Evolutionary conservation across 92 coral and sea anemone species (phyloP), one percentile per base, ranked within the genome.

Genomic region (Porites divaricata): DNA sequence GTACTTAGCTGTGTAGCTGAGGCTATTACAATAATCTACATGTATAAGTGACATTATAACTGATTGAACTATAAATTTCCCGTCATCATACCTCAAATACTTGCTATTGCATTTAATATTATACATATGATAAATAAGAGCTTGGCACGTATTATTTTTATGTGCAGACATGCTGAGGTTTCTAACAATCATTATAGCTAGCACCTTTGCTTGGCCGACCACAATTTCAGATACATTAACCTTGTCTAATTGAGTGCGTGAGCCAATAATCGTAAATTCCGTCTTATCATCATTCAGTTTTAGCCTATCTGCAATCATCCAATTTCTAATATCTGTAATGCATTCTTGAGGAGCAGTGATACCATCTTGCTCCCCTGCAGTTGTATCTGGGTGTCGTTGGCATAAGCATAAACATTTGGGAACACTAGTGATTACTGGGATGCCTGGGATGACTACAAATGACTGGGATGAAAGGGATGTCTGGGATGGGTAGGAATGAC

Each of bases 1-100:
- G n/a, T 61, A 61, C 65, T 61, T 61, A 61, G 65, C 65, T 61
- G 65, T 14, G 65, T 61, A 7, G 65, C 15, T 61, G 65, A 61
- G 20, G 65, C 65, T 61, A 61, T 61, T 61, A 61, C 65, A 61
- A 61, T 61, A 61, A 61, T n/a, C n/a, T n/a, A n/a, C n/a, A n/a
- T 61, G 2, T 61, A 61, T 61, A 61, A 0, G 0, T 20, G 66
- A 62, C 66, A 62, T 62, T 62, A 62, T 62, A 62, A 62, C 66
- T 62, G 66, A 10, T 62, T 62, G 16, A 35, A 4, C 45, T 35
- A 35, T 35, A 35, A 6, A 35, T 35, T 35, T 35, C 45, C 45
- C 0, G 45, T 35, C 45, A 35, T 35, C 45, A 35, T 35, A 0
- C 8, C 66, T 62, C 66, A 62, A 62, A 62, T 62, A 62, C 66